These are phyloP conservation scores for Drosophila erecta DNA, from an alignment of 1,140 invertebrate genomes.

Conservation along the genomic window DNA sequence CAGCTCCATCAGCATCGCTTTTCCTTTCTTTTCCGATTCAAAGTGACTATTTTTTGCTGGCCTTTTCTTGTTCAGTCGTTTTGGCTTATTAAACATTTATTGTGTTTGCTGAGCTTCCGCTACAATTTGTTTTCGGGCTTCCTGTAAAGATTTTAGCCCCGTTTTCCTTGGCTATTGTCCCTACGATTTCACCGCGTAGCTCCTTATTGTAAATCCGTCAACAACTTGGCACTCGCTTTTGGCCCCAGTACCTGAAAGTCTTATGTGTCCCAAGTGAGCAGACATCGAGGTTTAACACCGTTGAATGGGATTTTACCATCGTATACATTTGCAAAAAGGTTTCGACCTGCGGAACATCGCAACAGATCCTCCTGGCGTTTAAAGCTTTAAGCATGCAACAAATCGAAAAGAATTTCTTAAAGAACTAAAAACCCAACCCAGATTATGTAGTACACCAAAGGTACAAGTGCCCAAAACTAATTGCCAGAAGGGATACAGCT, in stretches of 20 bases:
- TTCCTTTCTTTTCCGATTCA: slow-evolving; percentile 23
- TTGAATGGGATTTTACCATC: slow-evolving; percentile 2
- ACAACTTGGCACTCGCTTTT: slow-evolving; percentile 55
- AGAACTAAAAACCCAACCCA: neutral
- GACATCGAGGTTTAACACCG: neutral
- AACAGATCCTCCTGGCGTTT: slow-evolving; percentile 1
- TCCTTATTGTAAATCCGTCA: slow-evolving; percentile 55
- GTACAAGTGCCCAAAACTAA: no score
- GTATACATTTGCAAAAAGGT: slow-evolving; percentile 34
- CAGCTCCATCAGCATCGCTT: slow-evolving; percentile 12
- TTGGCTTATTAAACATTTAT: slow-evolving; percentile 78
- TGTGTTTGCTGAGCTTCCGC: slow-evolving; percentile 72
- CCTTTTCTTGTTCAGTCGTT: slow-evolving; percentile 36
- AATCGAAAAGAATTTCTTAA: neutral
- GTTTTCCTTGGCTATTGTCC: neutral
- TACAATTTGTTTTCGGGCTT: slow-evolving; percentile 66
- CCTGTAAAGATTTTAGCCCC: slow-evolving; percentile 25
- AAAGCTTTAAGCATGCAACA: neutral
- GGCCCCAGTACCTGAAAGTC: slow-evolving; percentile 14
- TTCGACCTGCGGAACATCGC: neutral
- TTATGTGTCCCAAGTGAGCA: slow-evolving; percentile 45
- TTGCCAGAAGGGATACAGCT: no score
- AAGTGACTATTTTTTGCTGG: slow-evolving; percentile 13
- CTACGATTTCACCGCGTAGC: slow-evolving; percentile 13
- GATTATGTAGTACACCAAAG: no score